These are phyloP conservation scores for Chaetops frenatus DNA, from an alignment of 2,113 vertebrate species.

Conservation along the genomic window DNA sequence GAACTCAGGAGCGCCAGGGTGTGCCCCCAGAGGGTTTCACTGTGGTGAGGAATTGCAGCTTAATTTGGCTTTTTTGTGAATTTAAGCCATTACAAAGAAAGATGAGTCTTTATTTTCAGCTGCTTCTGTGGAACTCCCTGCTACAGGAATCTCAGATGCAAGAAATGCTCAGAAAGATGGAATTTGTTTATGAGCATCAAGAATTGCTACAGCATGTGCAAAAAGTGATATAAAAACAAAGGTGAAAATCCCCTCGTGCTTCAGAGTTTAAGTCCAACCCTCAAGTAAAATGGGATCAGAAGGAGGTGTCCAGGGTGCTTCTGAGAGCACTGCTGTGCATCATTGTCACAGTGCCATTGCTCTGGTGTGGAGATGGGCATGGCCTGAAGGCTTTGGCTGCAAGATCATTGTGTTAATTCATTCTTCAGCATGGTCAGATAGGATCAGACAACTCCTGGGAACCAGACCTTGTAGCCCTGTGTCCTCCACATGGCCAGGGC, in stretches of 20 bases:
- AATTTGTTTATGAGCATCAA: not conserved
- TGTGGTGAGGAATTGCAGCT: not conserved
- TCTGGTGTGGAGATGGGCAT: not conserved
- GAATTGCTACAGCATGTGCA: not conserved
- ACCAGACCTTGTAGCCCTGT: not conserved
- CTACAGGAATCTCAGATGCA: not conserved
- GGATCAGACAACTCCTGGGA: not conserved
- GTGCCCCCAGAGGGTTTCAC: not conserved
- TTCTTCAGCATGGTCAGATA: not conserved
- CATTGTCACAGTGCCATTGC: not conserved
- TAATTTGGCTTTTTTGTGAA: not conserved
- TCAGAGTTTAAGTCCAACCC: not conserved
- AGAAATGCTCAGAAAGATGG: not conserved
- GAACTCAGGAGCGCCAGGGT: not conserved
- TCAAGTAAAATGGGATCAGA: not conserved
- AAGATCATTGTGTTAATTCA: not conserved
- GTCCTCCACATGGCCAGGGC: not conserved
- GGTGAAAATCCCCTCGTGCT: not conserved
- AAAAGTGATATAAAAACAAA: not conserved
- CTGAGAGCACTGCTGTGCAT: not conserved
- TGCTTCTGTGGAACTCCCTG: not conserved
- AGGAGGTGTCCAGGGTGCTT: not conserved
- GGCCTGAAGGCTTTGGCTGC: not conserved
- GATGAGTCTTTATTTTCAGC: not conserved
- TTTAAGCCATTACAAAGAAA: not conserved